Conservation (phyloP, 2,797 vertebrate genomes). For the Pristis pectinata region DNA sequence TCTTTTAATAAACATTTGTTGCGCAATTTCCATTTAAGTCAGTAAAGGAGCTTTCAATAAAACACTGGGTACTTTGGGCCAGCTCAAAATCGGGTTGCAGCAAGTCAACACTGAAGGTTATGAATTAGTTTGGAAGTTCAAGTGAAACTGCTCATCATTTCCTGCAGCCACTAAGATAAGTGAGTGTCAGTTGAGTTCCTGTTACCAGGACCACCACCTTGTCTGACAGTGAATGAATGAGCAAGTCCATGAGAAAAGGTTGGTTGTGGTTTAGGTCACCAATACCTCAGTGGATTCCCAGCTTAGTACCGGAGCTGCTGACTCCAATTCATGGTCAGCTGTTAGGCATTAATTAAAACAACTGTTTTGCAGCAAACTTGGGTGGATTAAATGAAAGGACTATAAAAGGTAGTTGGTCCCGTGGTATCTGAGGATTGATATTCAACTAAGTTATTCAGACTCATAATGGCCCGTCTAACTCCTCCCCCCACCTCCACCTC, state of each 20-base stretch:
- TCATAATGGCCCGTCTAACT: too few species aligned
- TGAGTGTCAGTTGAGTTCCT: not conserved
- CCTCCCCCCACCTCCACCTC: too few species aligned
- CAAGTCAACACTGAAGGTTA: not conserved
- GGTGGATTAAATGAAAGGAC: not conserved
- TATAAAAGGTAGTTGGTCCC: not conserved
- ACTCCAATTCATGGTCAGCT: not conserved
- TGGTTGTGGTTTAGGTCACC: not conserved
- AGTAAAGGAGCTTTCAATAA: not conserved
- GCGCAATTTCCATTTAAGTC: not conserved
- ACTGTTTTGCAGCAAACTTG: not conserved
- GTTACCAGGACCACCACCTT: not conserved
- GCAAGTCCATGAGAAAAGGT: not conserved
- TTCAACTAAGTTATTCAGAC: not conserved
- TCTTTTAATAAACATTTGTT: not conserved
- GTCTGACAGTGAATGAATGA: not conserved
- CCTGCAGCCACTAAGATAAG: not conserved
- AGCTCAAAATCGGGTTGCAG: not conserved
- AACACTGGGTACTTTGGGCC: not conserved
- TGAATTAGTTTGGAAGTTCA: not conserved
- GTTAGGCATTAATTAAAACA: not conserved
- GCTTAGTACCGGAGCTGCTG: not conserved
- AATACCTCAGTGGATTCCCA: not conserved
- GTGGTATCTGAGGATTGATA: not conserved
- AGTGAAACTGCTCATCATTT: not conserved